A percentile compares a stretch with the other conserved stretches of the same genome.
phyloP scores from a whole-genome alignment of 2,888 invertebrate genomes.

The Cheilosia vulpina region DNA sequence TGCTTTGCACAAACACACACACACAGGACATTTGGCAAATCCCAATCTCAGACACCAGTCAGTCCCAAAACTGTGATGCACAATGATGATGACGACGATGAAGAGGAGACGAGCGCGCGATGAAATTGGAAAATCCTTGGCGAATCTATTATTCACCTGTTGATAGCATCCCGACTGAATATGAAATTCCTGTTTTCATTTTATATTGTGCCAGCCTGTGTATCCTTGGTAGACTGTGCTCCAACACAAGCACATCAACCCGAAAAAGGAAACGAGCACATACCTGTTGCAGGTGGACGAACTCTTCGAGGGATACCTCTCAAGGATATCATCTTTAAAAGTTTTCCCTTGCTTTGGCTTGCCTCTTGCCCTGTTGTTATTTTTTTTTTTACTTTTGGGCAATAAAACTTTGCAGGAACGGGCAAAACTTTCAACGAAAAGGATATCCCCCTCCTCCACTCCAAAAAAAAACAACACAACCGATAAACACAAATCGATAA shows the following conservation, averaged over 20 bases:
- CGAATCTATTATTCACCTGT: conserved; percentile 74
- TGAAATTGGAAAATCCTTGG: conserved; percentile 70
- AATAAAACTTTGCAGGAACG: conserved; percentile 22
- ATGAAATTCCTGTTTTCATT: conserved; percentile 36
- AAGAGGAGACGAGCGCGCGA: conserved; percentile 36
- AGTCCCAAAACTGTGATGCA: conserved; percentile 51
- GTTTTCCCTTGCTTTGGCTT: conserved; percentile 28
- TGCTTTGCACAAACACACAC: neutral
- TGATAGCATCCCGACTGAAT: conserved; percentile 57
- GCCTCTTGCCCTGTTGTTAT: conserved; percentile 7
- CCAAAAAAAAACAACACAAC: neutral
- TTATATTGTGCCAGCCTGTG: conserved; percentile 44
- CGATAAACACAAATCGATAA: conserved; percentile 61
- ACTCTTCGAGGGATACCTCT: conserved; percentile 54
- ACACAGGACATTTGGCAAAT: neutral
- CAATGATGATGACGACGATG: conserved; percentile 58
- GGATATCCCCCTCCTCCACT: neutral
- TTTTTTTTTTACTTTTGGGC: conserved; percentile 1
- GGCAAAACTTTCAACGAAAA: neutral
- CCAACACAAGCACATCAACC: conserved; percentile 10
- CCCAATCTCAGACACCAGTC: conserved; percentile 57
- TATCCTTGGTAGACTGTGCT: conserved; percentile 24
- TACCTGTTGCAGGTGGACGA: conserved; percentile 64
- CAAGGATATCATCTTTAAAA: conserved; percentile 65
- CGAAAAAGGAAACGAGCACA: conserved; percentile 54